These are phyloP conservation scores for Crotalus viridis DNA, from an alignment of 2,113 vertebrate species.

Conservation along the genomic window DNA sequence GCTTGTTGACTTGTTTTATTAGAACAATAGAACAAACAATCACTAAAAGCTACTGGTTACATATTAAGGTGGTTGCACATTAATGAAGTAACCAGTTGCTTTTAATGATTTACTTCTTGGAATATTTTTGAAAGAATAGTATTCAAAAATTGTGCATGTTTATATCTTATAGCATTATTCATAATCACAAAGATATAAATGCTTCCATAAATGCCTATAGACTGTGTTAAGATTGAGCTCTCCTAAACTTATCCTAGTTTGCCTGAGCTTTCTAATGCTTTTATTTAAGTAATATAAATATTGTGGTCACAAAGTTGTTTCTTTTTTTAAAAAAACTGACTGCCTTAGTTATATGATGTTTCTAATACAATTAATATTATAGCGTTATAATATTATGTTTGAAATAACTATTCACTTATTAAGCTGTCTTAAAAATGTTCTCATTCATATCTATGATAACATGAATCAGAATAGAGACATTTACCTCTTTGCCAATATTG, in stretches of 20 bases:
- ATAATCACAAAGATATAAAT: conserved; percentile 20
- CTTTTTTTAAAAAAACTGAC: not conserved
- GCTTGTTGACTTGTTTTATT: not conserved
- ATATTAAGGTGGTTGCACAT: not conserved
- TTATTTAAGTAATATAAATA: conserved; percentile 51
- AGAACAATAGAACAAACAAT: not conserved
- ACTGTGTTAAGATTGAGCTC: conserved; percentile 22
- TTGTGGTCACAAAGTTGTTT: not conserved
- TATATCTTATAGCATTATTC: not conserved
- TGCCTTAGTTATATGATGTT: conserved; percentile 19
- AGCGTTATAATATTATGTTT: conserved; percentile 35
- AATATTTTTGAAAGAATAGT: not conserved
- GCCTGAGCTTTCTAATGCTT: conserved; percentile 16
- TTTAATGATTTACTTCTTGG: not conserved
- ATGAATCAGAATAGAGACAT: conserved; percentile 58
- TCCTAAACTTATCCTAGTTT: not conserved
- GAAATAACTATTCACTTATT: conserved; percentile 40
- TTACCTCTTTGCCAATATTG: conserved; percentile 67
- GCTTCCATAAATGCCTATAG: not conserved
- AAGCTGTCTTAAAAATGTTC: conserved; percentile 56
- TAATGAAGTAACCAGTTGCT: too few species aligned
- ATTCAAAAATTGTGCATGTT: not conserved
- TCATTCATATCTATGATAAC: conserved; percentile 46
- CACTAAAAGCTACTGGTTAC: not conserved
- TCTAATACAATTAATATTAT: conserved; percentile 25